phyloP scores from a whole-genome alignment of 2,888 invertebrate species.

The Byasa hedistus region DNA sequence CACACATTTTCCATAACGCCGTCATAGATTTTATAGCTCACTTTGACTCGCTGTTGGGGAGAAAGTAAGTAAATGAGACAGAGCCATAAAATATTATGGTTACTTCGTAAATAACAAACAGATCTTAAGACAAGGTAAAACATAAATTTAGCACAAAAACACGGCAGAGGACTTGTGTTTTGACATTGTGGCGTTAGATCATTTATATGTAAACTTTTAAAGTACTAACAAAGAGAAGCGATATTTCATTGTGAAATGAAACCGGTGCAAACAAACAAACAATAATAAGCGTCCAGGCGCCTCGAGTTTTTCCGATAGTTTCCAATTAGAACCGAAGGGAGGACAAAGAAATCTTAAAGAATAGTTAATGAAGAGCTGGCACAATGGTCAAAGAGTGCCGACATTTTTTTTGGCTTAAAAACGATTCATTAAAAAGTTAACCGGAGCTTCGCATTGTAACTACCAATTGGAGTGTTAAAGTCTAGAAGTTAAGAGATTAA shows the following conservation, averaged over 20 bases:
- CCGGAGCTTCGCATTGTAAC: constrained; percentile 48
- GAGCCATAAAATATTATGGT: no score
- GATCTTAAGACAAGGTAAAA: no score
- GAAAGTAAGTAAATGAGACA: no score
- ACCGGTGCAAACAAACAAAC: constrained; percentile 17
- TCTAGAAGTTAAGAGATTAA: constrained; percentile 29
- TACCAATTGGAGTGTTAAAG: constrained; percentile 48
- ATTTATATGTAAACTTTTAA: no score
- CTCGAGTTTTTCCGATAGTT: constrained; percentile 33
- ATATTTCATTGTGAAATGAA: constrained; percentile 24
- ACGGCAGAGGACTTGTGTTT: no score
- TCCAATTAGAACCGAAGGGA: constrained; percentile 35
- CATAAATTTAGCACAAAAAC: no score
- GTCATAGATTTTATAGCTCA: no score
- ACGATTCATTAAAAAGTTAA: constrained; percentile 54
- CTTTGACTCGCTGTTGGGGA: no score
- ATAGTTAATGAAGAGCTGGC: constrained; percentile 42
- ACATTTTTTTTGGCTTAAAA: constrained; percentile 44
- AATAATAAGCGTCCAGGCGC: constrained; percentile 24
- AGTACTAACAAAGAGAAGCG: no score
- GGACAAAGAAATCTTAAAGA: constrained; percentile 43
- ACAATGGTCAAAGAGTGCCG: constrained; percentile 44
- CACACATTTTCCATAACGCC: no score
- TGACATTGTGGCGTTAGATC: no score
- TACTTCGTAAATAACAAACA: no score